Conservation (phyloP, 2,797 vertebrate genomes). For the Bovichtus variegatus region DNA sequence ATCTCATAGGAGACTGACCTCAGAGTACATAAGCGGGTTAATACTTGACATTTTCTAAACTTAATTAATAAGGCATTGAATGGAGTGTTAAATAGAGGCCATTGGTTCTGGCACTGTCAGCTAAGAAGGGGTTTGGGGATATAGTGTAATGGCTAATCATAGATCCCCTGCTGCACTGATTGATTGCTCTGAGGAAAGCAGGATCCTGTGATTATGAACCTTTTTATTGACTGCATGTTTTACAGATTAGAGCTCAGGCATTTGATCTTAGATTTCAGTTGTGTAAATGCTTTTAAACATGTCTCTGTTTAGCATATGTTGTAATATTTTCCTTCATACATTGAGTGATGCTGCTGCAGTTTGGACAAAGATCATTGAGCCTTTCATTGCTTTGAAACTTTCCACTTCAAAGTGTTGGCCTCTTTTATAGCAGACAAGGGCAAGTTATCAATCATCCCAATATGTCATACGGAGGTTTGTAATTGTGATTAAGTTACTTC, state of each 20-base stretch:
- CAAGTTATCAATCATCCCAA: no score
- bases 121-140: background rate
- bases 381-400: no score
- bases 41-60: constrained; percentile 36
- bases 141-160: background rate
- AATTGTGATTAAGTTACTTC: no score
- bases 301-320: no score
- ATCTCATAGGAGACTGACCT: constrained; percentile 26
- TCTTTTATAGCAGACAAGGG: no score
- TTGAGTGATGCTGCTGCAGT: no score
- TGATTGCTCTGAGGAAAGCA: background rate
- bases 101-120: background rate
- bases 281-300: no score
- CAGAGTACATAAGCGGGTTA: constrained; percentile 14
- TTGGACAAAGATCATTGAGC: no score
- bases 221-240: background rate
- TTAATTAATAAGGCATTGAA: constrained; percentile 42
- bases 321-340: no score
- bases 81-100: constrained; percentile 42
- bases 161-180: background rate
- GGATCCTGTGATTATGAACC: constrained; percentile 11
- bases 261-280: background rate
- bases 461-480: no score
- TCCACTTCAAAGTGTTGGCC: no score
- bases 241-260: background rate